A percentile compares a stretch with the other conserved stretches of the same genome.
Conservation (phyloP, 2,113 vertebrate genomes). For the Lampris megalopsis region DNA sequence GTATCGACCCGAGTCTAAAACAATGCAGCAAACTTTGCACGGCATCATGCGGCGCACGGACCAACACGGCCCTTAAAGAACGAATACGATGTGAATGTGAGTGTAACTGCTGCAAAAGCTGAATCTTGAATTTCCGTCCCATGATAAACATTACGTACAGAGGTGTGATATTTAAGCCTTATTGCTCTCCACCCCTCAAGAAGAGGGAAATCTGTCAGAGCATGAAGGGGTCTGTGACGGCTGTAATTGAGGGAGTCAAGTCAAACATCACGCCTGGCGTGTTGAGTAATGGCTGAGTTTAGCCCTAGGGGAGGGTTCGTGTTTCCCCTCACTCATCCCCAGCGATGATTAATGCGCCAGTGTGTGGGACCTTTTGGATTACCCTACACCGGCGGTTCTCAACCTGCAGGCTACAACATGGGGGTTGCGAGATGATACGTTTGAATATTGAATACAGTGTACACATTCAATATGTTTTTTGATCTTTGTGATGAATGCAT, state of each 20-base stretch:
- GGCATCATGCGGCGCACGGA: not conserved
- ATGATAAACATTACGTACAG: constrained; percentile 9
- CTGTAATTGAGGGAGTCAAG: constrained; percentile 71
- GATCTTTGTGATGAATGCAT: too few relatives aligned
- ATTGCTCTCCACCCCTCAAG: constrained; percentile 44
- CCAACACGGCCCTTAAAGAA: not conserved
- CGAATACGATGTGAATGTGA: too few relatives aligned
- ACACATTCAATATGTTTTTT: too few relatives aligned
- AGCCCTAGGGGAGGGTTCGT: constrained; percentile 68
- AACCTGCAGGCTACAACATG: not conserved
- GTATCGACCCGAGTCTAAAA: constrained; percentile 51
- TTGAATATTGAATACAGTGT: too few relatives aligned
- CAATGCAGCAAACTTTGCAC: constrained; percentile 18
- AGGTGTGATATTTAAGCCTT: constrained; percentile 28
- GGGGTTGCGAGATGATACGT: not conserved
- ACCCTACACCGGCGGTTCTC: constrained; percentile 21
- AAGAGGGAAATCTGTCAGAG: constrained; percentile 68
- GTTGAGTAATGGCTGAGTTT: constrained; percentile 72
- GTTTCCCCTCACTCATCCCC: constrained; percentile 72
- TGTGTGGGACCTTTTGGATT: constrained; percentile 62
- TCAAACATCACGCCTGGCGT: constrained; percentile 70
- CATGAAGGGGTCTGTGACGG: constrained; percentile 53
- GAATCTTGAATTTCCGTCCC: not conserved
- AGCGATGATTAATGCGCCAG: constrained; percentile 70
- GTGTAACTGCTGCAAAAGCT: not conserved